These are phyloP conservation scores for Lucifuga dentata DNA, from an alignment of 2,113 vertebrate species.

Conservation along the genomic window DNA sequence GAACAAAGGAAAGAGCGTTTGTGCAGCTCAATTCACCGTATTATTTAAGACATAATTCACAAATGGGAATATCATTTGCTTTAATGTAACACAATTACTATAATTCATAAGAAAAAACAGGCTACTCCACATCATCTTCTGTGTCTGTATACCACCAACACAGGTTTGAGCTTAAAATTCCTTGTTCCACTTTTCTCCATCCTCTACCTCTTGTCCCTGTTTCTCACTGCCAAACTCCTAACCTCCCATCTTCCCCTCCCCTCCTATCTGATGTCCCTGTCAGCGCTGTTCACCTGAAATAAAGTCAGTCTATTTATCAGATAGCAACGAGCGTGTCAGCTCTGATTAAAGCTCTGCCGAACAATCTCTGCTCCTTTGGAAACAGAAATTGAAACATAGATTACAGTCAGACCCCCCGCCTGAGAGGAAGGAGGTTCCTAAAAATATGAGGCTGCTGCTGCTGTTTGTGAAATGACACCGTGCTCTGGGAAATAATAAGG, in stretches of 20 bases:
- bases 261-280: slow-evolving; percentile 59
- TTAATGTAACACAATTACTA: slow-evolving; percentile 31
- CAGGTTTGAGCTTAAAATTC: too few relatives aligned
- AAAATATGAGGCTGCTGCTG: slow-evolving; percentile 28
- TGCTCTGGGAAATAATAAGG: slow-evolving; percentile 24
- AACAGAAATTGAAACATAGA: slow-evolving; percentile 57
- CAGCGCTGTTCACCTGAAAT: slow-evolving; percentile 63
- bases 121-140: too few relatives aligned
- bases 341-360: slow-evolving; percentile 64
- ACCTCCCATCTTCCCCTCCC: neutral
- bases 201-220: slow-evolving; percentile 17
- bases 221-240: slow-evolving; percentile 12
- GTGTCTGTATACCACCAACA: too few relatives aligned
- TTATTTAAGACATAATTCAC: slow-evolving; percentile 17
- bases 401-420: slow-evolving; percentile 39
- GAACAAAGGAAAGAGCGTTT: slow-evolving; percentile 40
- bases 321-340: slow-evolving; percentile 34
- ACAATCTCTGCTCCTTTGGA: slow-evolving; percentile 58
- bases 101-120: slow-evolving; percentile 17
- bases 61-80: neutral
- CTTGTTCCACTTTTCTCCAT: too few relatives aligned
- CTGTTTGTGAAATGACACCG: slow-evolving; percentile 26
- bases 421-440: slow-evolving; percentile 17
- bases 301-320: slow-evolving; percentile 69
- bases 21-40: slow-evolving; percentile 35